A percentile compares a stretch with the other conserved stretches of the same genome.
Evolutionary conservation across 2,888 invertebrate species (phyloP).

Genomic region (Pardosa pseudoannulata): DNA sequence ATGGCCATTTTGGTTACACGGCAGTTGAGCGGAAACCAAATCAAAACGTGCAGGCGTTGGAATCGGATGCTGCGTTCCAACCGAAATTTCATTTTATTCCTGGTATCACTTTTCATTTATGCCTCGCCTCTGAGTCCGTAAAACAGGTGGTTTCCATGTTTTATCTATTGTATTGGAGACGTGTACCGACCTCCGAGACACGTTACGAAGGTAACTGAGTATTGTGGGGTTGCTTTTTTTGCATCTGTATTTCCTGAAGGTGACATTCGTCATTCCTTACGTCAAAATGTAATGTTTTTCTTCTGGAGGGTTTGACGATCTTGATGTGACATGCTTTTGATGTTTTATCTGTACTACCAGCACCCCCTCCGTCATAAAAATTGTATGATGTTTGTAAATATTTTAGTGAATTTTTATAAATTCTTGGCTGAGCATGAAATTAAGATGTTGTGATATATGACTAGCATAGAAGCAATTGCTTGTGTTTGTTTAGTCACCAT

Average conservation of each 20-base stretch:
- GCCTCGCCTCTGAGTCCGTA: too few relatives aligned
- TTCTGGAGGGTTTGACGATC: background rate
- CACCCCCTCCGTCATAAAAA: background rate
- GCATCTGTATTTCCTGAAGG: background rate
- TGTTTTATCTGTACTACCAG: constrained; percentile 37
- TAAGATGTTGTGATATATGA: constrained; percentile 54
- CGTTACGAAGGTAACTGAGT: too few relatives aligned
- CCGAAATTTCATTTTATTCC: too few relatives aligned
- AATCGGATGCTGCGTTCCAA: too few relatives aligned
- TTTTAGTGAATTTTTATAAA: constrained; percentile 49
- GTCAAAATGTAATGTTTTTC: background rate
- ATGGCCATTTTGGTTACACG: too few relatives aligned
- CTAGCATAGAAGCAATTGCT: constrained; percentile 50
- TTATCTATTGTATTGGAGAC: too few relatives aligned
- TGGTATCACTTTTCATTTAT: too few relatives aligned
- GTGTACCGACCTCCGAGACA: too few relatives aligned
- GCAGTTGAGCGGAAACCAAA: too few relatives aligned
- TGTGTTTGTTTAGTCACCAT: constrained; percentile 56
- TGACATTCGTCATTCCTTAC: background rate
- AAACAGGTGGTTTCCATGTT: too few relatives aligned
- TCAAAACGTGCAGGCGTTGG: too few relatives aligned
- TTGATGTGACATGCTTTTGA: constrained; percentile 30
- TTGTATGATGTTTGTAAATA: constrained; percentile 51
- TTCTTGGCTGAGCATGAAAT: constrained; percentile 53
- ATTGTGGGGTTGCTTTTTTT: background rate